Evolutionary conservation across 2,797 vertebrate genomes (phyloP).

Genomic region (Hydrocynus forskahlii): DNA sequence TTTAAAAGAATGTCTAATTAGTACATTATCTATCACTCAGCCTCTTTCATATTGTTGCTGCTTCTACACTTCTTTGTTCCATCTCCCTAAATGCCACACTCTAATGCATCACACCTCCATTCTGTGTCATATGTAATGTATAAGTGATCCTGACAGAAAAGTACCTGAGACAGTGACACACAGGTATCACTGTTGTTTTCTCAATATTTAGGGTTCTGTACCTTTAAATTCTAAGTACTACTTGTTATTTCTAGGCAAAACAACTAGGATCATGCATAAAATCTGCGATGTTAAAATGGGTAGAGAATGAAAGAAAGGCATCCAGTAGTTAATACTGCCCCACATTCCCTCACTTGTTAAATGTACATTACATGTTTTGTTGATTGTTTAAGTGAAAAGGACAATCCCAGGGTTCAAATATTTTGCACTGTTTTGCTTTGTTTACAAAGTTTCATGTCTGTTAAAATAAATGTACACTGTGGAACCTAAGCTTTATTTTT

Average conservation of each 20-base stretch:
- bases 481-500: too few relatives aligned
- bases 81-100: constrained; percentile 35
- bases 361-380: too few relatives aligned
- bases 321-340: background rate
- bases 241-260: background rate
- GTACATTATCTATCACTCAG: background rate
- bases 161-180: constrained; percentile 18
- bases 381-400: too few relatives aligned
- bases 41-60: constrained; percentile 3
- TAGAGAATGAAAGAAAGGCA: background rate
- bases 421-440: too few relatives aligned
- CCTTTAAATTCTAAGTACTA: background rate
- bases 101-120: constrained; percentile 16
- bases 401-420: too few relatives aligned
- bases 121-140: constrained; percentile 29
- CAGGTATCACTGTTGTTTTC: too few relatives aligned
- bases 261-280: background rate
- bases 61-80: constrained; percentile 36
- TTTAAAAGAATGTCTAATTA: background rate
- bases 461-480: too few relatives aligned
- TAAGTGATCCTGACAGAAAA: constrained; percentile 2
- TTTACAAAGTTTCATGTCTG: too few relatives aligned
- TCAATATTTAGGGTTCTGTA: too few relatives aligned
- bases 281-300: background rate
- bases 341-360: too few relatives aligned